Base-by-base conservation (phyloP, 2,797 vertebrate species). In the Acipenser transmontanus region DNA sequence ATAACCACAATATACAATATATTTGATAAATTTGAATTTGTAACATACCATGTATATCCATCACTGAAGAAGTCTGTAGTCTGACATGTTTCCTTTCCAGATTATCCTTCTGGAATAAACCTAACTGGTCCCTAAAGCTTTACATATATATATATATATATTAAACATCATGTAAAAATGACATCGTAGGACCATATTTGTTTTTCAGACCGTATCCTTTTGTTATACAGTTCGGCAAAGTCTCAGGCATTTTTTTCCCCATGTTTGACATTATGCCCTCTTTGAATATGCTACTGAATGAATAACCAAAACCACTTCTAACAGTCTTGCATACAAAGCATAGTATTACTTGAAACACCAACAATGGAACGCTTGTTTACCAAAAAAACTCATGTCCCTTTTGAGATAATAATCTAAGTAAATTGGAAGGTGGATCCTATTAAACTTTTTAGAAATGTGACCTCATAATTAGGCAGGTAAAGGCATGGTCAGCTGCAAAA, bases 401-500 rank as follows among this genome's bases (percentile, higher is more conserved):
- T 51, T 48, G 60, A 65, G 20, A 14, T 70, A 71, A 56, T 62
- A 61, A 69, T 76, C 62, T 65, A 63, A 68, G 64, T 75, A 67
- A 71, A 73, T 64, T 69, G 72, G 73, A 74, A 84, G 66, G 70
- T 71, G 70, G 83, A 76, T 73, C 70, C 71, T 77, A 71, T 20
- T 73, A 70, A 68, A 57, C 57, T 72, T 67, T 66, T 8, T 63
- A 77, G 76, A 81, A 73, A 76, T 61, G 74, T 66, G 66, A 79
- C 70, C 69, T 73, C 68, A 67, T 68, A 77, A 73, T 65, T 61
- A 77, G 64, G 72, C 75, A 82, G 81, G 77, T 78, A 81, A 81
- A 74, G 70, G 70, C 66, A 78, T 13, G 62, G 76, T 77, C 77
- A 84, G 50, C 51, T 70, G 14, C 61, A 78, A 74, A 83, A 73